Evolutionary conservation across 2,113 vertebrate genomes (phyloP).

Genomic region (Brachypteracias leptosomus): DNA sequence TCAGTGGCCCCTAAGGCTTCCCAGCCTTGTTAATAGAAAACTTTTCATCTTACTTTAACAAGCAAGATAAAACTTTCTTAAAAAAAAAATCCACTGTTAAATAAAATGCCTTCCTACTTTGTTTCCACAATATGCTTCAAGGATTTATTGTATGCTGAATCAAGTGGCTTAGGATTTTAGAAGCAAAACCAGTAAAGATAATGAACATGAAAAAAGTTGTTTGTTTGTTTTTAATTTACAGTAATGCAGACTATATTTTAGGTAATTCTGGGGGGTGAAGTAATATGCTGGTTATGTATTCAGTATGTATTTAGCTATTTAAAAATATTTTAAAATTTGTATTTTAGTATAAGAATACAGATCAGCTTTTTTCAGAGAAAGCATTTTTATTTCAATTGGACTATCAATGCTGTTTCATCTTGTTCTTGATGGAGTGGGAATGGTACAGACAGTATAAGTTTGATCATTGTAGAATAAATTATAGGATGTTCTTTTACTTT

Average conservation of each 20-base stretch:
- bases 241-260: background rate
- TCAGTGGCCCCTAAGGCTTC: conserved; percentile 65
- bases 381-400: background rate
- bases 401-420: background rate
- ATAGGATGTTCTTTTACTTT: background rate
- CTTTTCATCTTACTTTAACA: conserved; percentile 64
- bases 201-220: background rate
- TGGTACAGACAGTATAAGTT: background rate
- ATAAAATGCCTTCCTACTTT: background rate
- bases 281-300: background rate
- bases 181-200: background rate
- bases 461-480: background rate
- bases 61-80: conserved; percentile 37
- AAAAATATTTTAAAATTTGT: background rate
- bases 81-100: background rate
- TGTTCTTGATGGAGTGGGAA: background rate
- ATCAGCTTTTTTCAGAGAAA: background rate
- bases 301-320: background rate
- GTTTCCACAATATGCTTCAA: background rate
- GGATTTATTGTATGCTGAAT: background rate
- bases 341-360: background rate
- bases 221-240: background rate
- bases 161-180: background rate
- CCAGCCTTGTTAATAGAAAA: conserved; percentile 63
- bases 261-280: background rate